phyloP scores from a whole-genome alignment of 2,888 invertebrate genomes.

The Chydorus sphaericus region DNA sequence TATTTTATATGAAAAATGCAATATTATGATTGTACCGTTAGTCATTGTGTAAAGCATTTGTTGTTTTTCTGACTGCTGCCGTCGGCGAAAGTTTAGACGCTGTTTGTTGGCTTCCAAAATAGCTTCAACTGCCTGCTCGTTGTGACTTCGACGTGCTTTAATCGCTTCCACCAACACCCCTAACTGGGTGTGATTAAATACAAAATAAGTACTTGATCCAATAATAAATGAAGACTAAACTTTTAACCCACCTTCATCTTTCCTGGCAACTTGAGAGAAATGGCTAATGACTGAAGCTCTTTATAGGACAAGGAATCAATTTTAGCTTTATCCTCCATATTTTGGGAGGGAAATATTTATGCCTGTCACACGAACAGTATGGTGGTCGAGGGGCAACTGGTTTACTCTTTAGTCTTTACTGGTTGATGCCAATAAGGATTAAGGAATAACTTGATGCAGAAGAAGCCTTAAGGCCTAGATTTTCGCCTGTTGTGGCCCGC shows the following conservation, averaged over 20 bases:
- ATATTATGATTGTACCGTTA: background rate
- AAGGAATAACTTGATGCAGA: no score
- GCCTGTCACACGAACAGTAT: no score
- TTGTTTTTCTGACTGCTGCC: background rate
- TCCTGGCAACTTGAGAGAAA: slow-evolving; percentile 17
- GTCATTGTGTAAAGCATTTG: background rate
- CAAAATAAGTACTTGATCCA: no score
- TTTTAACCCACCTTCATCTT: slow-evolving; percentile 18
- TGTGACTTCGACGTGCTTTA: slow-evolving; percentile 14
- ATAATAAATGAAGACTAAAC: no score
- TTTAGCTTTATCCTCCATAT: no score
- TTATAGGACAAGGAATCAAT: slow-evolving; percentile 16
- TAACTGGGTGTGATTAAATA: slow-evolving; percentile 10
- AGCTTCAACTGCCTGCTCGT: slow-evolving; percentile 14
- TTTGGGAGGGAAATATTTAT: no score
- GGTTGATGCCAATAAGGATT: no score
- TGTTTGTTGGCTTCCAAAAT: slow-evolving; percentile 11
- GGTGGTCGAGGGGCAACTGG: no score
- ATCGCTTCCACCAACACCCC: slow-evolving; percentile 15
- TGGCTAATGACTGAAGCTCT: slow-evolving; percentile 17
- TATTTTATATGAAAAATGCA: background rate
- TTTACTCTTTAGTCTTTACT: no score
- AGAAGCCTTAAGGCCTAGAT: no score
- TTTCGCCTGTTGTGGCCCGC: no score
- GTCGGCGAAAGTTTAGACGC: background rate